These are phyloP conservation scores for Mico argentatus DNA, from an alignment of 2,797 vertebrate genomes.

Conservation along the genomic window DNA sequence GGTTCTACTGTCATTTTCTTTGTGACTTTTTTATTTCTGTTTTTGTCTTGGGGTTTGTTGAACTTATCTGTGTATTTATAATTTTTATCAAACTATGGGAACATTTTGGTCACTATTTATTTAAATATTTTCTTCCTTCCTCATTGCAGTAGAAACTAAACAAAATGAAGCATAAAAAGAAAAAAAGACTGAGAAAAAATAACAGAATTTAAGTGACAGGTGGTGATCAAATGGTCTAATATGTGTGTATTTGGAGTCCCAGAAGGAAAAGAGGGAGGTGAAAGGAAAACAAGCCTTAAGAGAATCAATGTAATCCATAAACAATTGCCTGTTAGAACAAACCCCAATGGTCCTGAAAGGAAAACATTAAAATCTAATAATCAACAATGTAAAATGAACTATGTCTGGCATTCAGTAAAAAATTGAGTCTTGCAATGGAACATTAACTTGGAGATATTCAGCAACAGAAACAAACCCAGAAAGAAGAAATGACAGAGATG, in stretches of 20 bases:
- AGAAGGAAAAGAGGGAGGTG: not conserved
- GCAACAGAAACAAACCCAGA: not conserved
- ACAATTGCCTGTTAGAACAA: not conserved
- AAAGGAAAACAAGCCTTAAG: not conserved
- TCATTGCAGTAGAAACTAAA: not conserved
- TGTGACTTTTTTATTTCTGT: not conserved
- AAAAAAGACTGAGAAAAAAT: not conserved
- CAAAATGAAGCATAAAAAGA: not conserved
- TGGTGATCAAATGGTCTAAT: not conserved
- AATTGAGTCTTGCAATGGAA: not conserved
- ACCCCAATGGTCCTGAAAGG: not conserved
- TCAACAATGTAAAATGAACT: not conserved
- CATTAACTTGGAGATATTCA: not conserved
- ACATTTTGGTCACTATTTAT: not conserved
- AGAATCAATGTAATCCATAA: not conserved
- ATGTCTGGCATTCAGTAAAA: not conserved
- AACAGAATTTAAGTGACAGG: not conserved
- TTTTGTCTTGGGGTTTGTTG: not conserved
- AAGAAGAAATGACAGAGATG: not conserved
- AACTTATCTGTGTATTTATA: not conserved
- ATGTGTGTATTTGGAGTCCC: not conserved
- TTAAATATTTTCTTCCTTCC: not conserved
- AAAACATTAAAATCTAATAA: not conserved
- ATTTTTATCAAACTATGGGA: not conserved
- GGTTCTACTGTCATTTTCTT: not conserved